Evolutionary conservation across 2,113 vertebrate species (phyloP), one percentile per base, ranked within the genome.

Genomic region (Amazona vittata): DNA sequence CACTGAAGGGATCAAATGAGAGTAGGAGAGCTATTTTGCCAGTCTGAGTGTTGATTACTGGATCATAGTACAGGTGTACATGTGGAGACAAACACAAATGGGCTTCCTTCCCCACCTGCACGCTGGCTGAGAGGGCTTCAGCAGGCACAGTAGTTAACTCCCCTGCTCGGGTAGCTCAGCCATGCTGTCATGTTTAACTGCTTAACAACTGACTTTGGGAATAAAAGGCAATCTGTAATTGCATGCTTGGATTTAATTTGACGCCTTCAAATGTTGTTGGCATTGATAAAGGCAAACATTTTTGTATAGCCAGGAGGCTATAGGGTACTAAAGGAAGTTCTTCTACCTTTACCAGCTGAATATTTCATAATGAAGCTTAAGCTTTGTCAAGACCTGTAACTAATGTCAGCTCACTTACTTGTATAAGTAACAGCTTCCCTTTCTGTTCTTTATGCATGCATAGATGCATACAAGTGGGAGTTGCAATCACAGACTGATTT

Each of bases 201-300:
- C 18, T 65, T 22, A 62, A 50, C 21, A 57, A 65, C 13, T 39
- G 15, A 26, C 39, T 77, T 55, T 9, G 9, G 49, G 15, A 17
- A 57, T 39, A 41, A 10, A 43, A 52, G 22, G 11, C 1, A 0
- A 15, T 18, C 26, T 55, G 0, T 14, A 19, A 0, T 70, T 49
- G 50, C 2, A 8, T 16, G 2, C 24, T 67, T 64, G 35, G 2
- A 20, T 52, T 83, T 13, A 4, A 3, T 57, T 70, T 73, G 46
- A 64, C 25, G 33, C 10, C 6, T 70, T 67, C 4, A 15, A 46
- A 41, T 50, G 12, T 6, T 84, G 22, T 43, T 63, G 9, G n/a
- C 16, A 70, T 21, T 2, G 2, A 15, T 11, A 47, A 47, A n/a
- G 20, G 17, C 62, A 71, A 11, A 17, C 26, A 1, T 50, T 90